Evolutionary conservation across 2,888 invertebrate species (phyloP).

Genomic region (Ceraclea dissimilis): DNA sequence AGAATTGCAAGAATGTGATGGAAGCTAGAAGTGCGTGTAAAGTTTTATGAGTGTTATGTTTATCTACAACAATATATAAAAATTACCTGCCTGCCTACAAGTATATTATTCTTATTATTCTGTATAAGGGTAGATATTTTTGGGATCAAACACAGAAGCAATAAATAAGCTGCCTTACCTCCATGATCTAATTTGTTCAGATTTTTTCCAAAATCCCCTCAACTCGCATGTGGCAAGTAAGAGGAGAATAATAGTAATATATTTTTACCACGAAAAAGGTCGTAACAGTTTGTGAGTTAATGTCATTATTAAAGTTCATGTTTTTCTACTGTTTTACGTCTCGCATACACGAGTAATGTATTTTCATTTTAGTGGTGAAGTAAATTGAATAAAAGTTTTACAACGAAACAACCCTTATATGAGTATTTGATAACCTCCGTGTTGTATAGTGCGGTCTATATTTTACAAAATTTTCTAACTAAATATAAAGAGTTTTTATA

Average conservation of each 20-base stretch:
- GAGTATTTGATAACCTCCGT: constrained; percentile 3
- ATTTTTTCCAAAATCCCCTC: constrained; percentile 22
- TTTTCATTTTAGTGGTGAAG: constrained; percentile 13
- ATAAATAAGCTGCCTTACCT: constrained; percentile 21
- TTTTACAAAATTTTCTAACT: too few species aligned
- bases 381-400: background rate
- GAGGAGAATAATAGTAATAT: constrained; percentile 21
- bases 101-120: too few species aligned
- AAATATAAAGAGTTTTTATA: too few species aligned
- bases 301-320: constrained; percentile 23
- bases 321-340: constrained; percentile 11
- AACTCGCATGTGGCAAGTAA: constrained; percentile 9
- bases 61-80: too few species aligned
- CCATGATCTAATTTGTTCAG: constrained; percentile 26
- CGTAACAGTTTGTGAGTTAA: constrained; percentile 21
- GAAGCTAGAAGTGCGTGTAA: too few species aligned
- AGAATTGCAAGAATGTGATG: too few species aligned
- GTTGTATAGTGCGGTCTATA: too few species aligned
- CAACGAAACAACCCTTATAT: constrained; percentile 1
- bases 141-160: background rate
- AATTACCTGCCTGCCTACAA: too few species aligned
- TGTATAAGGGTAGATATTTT: too few species aligned
- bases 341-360: too few species aligned
- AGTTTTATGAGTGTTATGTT: too few species aligned
- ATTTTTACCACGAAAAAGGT: constrained; percentile 23